Base-by-base conservation (phyloP, 1,140 invertebrate species). In the Aphis gossypii region DNA sequence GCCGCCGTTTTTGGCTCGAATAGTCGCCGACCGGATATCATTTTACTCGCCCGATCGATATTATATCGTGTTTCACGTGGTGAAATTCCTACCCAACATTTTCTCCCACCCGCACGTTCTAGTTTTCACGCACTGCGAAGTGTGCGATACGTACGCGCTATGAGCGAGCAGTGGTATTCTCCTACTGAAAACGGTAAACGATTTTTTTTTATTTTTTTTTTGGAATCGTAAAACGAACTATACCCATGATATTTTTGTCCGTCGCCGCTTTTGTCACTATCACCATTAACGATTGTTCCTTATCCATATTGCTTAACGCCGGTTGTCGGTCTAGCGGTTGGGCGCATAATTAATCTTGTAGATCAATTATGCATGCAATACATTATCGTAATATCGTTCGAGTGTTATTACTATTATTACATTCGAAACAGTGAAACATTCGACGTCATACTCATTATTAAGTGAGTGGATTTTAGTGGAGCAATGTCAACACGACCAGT, bases 341-440 rank as follows among this genome's bases (percentile, higher is more conserved):
- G 76, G 7, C 21, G 76, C 76, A 83, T 83, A 83, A 83, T 38
- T 35, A 21, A 23, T 83, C 2, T 2, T 9, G n/a, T 9, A 8
- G 20, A 83, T 83, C 76, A 83, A 83, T 83, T 83, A 83, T 83
- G 76, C 76, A 83, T 83, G 76, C 76, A 38, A n/a, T n/a, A 76
- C 60, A 76, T 60, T 76, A n/a, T 18, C 30, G 30, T n/a, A 25
- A 76, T 68, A n/a, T 68, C 30, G 60, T n/a, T 21, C n/a, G 30
- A n/a, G 5, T 18, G 30, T 68, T n/a, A 76, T 76, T 76, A n/a
- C 14, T 76, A 76, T 68, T n/a, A 68, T n/a, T 68, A n/a, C 60
- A 18, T 30, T 76, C 30, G n/a, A 76, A 14, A 68, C 14, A 6
- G 11, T 60, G n/a, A 76, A 14, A 68, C 4, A n/a, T 14, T 60